Evolutionary conservation across 1,140 invertebrate species (phyloP).

Genomic region (fruit fly (Drosophila melanogaster)): Release_6_plus_ISO1_MT NT_033777.3:22666501-22667000

Average conservation of each 20-base stretch:
- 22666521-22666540: neutral
- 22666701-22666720: constrained; percentile 35
- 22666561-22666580: neutral
- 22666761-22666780: constrained; percentile 69
- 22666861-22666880: constrained; percentile 13
- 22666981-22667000: constrained; percentile 53
- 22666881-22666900: constrained; percentile 5
- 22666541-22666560: neutral
- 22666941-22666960: constrained; percentile 12
- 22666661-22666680: constrained; percentile 13
- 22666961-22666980: constrained; percentile 56
- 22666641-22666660: constrained; percentile 24
- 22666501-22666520: neutral
- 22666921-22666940: constrained; percentile 25
- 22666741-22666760: constrained; percentile 51
- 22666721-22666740: constrained; percentile 28
- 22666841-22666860: constrained; percentile 18
- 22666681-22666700: constrained; percentile 7
- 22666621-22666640: constrained; percentile 70
- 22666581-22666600: neutral
- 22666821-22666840: constrained; percentile 6
- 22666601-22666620: constrained; percentile 47
- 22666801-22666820: constrained; percentile 44
- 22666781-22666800: constrained; percentile 28
- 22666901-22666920: neutral